Conservation (phyloP, 2,888 invertebrate genomes). For the Chloroclysta siterata region DNA sequence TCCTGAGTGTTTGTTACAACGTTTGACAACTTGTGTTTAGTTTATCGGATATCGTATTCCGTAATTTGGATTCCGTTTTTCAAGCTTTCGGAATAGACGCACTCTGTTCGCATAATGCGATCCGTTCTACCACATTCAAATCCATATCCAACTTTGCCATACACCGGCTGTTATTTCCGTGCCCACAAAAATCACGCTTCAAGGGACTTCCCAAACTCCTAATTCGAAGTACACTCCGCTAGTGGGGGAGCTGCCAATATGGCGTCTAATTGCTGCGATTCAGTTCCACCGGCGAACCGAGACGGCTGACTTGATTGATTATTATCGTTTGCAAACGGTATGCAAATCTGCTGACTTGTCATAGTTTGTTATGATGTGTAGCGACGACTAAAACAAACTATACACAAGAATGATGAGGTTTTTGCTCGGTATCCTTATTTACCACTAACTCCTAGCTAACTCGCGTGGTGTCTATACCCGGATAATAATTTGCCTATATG, state of each 20-base stretch:
- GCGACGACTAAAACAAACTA: too few relatives aligned
- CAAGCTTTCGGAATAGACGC: too few relatives aligned
- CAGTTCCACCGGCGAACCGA: slow-evolving; percentile 62
- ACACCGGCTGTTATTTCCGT: slow-evolving; percentile 6
- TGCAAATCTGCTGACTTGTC: slow-evolving; percentile 34
- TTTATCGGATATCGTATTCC: too few relatives aligned
- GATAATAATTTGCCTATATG: too few relatives aligned
- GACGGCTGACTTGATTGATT: slow-evolving; percentile 65
- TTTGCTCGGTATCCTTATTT: too few relatives aligned
- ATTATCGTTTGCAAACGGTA: slow-evolving; percentile 49
- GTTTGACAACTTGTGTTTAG: too few relatives aligned
- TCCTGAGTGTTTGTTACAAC: too few relatives aligned
- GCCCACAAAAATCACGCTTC: slow-evolving; percentile 27
- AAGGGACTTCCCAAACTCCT: slow-evolving; percentile 29
- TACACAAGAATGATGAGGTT: too few relatives aligned
- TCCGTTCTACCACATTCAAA: background rate
- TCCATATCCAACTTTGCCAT: background rate
- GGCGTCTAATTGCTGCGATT: slow-evolving; percentile 75
- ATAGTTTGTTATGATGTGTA: slow-evolving; percentile 10
- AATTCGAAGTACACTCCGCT: slow-evolving; percentile 17
- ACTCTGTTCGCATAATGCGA: background rate
- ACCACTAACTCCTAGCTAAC: too few relatives aligned
- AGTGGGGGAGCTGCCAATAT: slow-evolving; percentile 50
- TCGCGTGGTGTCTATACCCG: too few relatives aligned
- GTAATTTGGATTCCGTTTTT: too few relatives aligned